Conservation (phyloP, 2,113 vertebrate genomes). For the Peucedramus taeniatus region DNA sequence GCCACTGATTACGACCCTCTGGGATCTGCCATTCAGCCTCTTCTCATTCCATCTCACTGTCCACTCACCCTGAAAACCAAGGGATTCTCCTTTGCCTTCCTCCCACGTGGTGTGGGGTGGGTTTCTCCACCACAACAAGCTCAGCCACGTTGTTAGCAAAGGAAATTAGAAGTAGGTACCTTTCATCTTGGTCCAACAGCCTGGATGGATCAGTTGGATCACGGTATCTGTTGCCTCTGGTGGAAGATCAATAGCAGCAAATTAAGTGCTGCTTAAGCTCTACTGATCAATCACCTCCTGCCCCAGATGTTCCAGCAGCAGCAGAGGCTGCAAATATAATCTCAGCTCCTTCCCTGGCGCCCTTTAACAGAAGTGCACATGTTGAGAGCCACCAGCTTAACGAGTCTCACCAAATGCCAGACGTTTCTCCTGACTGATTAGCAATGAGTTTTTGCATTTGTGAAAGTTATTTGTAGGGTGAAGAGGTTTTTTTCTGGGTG, state of each 20-base stretch:
- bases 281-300: not conserved
- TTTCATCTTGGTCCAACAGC: not conserved
- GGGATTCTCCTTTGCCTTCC: not conserved
- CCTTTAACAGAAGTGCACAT: not conserved
- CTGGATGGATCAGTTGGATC: not conserved
- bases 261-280: not conserved
- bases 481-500: not conserved
- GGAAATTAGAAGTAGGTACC: not conserved
- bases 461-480: not conserved
- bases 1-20: not conserved
- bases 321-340: not conserved
- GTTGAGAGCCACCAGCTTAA: not conserved
- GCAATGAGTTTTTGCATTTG: not conserved
- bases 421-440: not conserved
- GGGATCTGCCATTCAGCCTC: not conserved
- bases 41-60: not conserved
- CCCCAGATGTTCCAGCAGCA: not conserved
- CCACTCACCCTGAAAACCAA: not conserved
- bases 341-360: not conserved
- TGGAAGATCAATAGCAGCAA: not conserved
- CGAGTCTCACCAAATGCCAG: not conserved
- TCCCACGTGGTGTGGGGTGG: accelerated
- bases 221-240: not conserved
- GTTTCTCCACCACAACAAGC: not conserved
- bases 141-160: not conserved